phyloP scores from a whole-genome alignment of 1,140 invertebrate species.

The Vanessa tameamea region DNA sequence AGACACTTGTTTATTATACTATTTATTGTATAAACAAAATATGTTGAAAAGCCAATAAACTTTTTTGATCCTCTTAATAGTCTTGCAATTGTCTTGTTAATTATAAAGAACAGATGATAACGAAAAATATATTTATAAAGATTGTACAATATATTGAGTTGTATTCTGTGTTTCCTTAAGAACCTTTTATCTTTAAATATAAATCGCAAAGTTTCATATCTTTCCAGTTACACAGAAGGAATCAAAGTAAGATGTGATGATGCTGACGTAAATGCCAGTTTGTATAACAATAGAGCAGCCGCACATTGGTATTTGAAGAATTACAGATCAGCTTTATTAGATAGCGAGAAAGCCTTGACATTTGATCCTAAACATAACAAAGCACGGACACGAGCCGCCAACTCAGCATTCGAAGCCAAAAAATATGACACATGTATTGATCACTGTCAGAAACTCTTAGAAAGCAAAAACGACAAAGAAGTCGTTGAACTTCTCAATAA shows the following conservation, averaged over 20 bases:
- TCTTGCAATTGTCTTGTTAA: no score
- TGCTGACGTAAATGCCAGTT: slow-evolving; percentile 87
- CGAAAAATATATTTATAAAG: no score
- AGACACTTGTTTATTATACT: no score
- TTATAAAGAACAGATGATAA: no score
- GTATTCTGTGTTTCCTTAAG: no score
- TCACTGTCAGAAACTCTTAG: slow-evolving; percentile 87
- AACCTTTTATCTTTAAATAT: no score
- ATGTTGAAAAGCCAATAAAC: no score
- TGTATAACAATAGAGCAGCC: slow-evolving; percentile 96
- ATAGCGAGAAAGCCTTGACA: slow-evolving; percentile 85
- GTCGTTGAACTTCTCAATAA: slow-evolving; percentile 82
- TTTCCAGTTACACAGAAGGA: slow-evolving; percentile 90
- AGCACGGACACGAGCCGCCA: slow-evolving; percentile 87
- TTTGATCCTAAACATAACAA: slow-evolving; percentile 91
- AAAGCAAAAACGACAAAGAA: slow-evolving; percentile 81
- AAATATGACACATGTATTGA: slow-evolving; percentile 87
- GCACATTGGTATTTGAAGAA: slow-evolving; percentile 94
- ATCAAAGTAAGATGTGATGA: slow-evolving; percentile 90
- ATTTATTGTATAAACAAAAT: no score
- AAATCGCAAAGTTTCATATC: no score
- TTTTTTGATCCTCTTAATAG: no score
- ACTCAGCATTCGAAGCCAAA: slow-evolving; percentile 85
- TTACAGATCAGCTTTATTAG: slow-evolving; percentile 83
- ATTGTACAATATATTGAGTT: no score